Percentiles rank a stretch among this genome's conserved stretches.
Evolutionary conservation across 2,888 invertebrate species (phyloP).

Genomic region (Cerastoderma edule): DNA sequence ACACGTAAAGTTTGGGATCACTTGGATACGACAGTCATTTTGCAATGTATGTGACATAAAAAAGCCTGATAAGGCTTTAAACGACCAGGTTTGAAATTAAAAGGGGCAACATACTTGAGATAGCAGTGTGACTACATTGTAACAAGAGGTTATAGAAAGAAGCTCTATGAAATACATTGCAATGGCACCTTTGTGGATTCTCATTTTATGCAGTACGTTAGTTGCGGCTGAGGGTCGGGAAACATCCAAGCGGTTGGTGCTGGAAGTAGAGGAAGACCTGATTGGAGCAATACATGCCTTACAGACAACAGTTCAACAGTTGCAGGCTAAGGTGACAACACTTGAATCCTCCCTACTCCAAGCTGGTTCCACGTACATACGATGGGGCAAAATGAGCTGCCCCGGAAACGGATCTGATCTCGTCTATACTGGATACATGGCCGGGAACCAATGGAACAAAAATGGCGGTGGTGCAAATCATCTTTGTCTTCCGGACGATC

Average conservation of each 20-base stretch:
- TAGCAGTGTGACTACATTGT: background rate
- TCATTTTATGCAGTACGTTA: too few species aligned
- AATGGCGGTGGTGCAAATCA: conserved; percentile 26
- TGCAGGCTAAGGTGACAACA: conserved; percentile 11
- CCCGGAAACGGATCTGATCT: conserved; percentile 27
- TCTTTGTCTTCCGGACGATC: conserved; percentile 27
- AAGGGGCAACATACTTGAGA: too few species aligned
- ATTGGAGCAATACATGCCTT: background rate
- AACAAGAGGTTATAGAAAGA: too few species aligned
- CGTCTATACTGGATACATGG: conserved; percentile 30
- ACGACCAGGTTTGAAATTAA: too few species aligned
- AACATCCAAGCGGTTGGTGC: conserved; percentile 4
- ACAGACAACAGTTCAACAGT: background rate
- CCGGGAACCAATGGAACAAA: conserved; percentile 15
- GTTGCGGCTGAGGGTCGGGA: background rate
- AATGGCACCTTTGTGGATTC: too few species aligned
- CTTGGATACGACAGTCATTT: too few species aligned
- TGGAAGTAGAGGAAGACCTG: background rate
- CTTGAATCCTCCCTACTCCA: background rate
- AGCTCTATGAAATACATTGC: too few species aligned
- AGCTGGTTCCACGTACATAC: conserved; percentile 13
- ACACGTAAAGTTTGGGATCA: too few species aligned
- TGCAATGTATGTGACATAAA: too few species aligned
- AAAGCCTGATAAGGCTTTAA: too few species aligned
- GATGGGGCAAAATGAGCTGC: conserved; percentile 28